Percentiles rank a stretch among this genome's conserved stretches.
phyloP scores from a whole-genome alignment of 2,888 invertebrate genomes.

The Crematogaster levior region DNA sequence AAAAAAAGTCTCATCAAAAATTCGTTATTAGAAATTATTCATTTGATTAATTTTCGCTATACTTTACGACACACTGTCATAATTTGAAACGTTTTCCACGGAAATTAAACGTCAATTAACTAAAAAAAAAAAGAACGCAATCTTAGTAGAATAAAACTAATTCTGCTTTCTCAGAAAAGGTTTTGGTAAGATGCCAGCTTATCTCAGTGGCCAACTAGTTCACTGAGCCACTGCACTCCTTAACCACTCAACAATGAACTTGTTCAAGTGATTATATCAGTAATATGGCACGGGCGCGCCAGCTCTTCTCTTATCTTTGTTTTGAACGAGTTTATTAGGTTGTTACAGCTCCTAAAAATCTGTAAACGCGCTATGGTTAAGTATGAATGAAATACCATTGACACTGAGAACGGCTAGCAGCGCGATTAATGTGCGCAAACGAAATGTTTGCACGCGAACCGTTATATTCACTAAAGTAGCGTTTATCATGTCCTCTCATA shows the following conservation, averaged over 20 bases:
- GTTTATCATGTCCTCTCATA: slow-evolving; percentile 37
- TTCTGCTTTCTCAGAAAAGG: not conserved
- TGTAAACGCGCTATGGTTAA: not conserved
- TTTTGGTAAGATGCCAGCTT: slow-evolving; percentile 36
- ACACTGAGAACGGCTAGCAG: not conserved
- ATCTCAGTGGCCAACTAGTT: not conserved
- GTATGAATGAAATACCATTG: not conserved
- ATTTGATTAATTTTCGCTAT: not conserved
- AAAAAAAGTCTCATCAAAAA: not conserved
- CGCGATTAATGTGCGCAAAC: slow-evolving; percentile 17
- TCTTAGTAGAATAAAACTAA: slow-evolving; percentile 22
- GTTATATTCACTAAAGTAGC: slow-evolving; percentile 48
- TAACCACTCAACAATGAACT: slow-evolving; percentile 8
- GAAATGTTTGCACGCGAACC: slow-evolving; percentile 29
- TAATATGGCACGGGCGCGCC: not conserved
- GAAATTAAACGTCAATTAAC: not conserved
- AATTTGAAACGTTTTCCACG: not conserved
- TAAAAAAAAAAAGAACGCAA: not conserved
- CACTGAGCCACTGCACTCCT: not conserved
- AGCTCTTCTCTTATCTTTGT: not conserved
- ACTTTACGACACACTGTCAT: not conserved
- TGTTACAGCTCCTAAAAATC: slow-evolving; percentile 8
- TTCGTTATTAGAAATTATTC: not conserved
- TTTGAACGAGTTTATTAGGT: not conserved
- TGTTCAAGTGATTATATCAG: slow-evolving; percentile 15